Conservation (phyloP, 2,888 invertebrate genomes). For the Machimus rusticus region DNA sequence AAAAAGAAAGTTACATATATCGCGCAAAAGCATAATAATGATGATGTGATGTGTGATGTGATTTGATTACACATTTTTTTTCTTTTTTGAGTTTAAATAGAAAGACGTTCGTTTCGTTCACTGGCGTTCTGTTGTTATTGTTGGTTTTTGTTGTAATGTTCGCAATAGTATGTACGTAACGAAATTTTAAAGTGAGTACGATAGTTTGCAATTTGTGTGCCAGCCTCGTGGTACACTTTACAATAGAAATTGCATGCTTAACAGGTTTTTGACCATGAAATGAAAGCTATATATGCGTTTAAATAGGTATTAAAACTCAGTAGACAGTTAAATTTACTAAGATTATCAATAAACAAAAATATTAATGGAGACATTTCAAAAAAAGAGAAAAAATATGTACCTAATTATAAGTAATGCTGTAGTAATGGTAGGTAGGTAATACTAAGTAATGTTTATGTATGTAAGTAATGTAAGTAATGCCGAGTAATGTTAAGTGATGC, state of each 20-base stretch:
- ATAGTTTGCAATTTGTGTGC: neutral
- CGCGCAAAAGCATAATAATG: neutral
- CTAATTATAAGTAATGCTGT: too few species aligned
- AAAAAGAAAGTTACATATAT: neutral
- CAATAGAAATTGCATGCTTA: slow-evolving; percentile 17
- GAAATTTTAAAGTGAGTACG: neutral
- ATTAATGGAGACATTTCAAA: too few species aligned
- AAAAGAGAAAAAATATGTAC: too few species aligned
- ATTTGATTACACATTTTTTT: neutral
- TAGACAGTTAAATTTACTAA: too few species aligned
- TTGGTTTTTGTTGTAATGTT: neutral
- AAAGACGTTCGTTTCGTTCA: too few species aligned
- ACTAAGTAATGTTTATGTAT: too few species aligned
- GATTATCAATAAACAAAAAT: too few species aligned
- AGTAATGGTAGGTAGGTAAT: too few species aligned
- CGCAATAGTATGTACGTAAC: neutral
- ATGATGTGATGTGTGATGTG: neutral
- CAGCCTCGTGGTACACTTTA: neutral
- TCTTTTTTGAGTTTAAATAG: neutral
- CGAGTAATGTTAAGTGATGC: too few species aligned
- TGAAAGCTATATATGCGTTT: neutral
- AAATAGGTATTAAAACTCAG: too few species aligned
- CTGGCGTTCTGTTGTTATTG: neutral
- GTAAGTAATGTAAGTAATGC: too few species aligned
- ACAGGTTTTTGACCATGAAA: slow-evolving; percentile 28